Conservation (phyloP, 2,113 vertebrate species). For the Larimichthys crocea region DNA sequence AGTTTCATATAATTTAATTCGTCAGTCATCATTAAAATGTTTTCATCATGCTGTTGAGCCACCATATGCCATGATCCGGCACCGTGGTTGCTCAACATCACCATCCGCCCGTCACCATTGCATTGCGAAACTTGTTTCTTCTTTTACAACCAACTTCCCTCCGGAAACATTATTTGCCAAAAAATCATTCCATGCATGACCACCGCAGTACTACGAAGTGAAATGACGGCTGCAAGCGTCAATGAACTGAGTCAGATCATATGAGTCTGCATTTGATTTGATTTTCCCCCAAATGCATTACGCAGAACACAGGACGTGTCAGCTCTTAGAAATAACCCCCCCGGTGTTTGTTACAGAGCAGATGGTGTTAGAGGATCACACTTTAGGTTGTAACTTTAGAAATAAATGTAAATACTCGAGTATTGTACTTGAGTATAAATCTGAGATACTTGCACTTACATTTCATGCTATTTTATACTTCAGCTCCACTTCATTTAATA, state of each 20-base stretch:
- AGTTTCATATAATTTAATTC: no score
- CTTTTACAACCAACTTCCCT: slow-evolving; percentile 49
- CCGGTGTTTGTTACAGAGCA: not conserved
- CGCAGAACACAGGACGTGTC: not conserved
- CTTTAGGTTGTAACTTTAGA: not conserved
- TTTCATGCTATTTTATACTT: not conserved
- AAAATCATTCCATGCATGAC: not conserved
- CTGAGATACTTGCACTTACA: not conserved
- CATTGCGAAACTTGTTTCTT: slow-evolving; percentile 9
- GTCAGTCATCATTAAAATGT: not conserved
- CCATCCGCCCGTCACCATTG: no score
- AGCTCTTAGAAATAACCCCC: no score
- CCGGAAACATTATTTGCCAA: slow-evolving; percentile 27
- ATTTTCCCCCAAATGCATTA: not conserved
- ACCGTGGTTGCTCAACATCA: no score
- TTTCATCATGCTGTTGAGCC: slow-evolving; percentile 18
- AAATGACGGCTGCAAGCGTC: not conserved
- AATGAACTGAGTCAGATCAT: slow-evolving; percentile 22
- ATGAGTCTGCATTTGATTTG: no score
- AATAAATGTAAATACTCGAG: not conserved
- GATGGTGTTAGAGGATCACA: not conserved
- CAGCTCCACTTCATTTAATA: not conserved
- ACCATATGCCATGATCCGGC: not conserved
- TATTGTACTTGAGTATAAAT: not conserved
- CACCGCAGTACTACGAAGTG: not conserved